Conservation (phyloP, 1,140 invertebrate species). For the Macrostomum lignano region DNA sequence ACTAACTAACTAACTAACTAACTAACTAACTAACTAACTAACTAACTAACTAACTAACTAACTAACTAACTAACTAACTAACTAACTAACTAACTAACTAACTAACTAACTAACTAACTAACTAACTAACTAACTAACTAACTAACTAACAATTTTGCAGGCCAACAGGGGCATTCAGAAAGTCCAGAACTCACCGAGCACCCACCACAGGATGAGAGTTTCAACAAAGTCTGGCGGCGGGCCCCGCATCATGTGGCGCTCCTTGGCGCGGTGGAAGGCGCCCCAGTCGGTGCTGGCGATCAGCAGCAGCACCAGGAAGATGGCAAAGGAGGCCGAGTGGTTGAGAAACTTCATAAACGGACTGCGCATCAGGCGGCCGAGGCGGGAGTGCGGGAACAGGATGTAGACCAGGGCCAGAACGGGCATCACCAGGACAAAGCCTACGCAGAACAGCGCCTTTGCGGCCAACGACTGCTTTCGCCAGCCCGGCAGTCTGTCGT, state of each 20-base stretch:
- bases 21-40: too few species aligned
- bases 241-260: conserved; percentile 36
- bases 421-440: conserved; percentile 69
- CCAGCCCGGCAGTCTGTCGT: conserved; percentile 80
- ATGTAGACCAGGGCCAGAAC: conserved; percentile 72
- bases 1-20: too few species aligned
- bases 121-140: too few species aligned
- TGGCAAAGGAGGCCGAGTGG: conserved; percentile 83
- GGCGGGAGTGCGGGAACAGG: conserved; percentile 54
- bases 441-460: conserved; percentile 46
- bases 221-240: conserved; percentile 61
- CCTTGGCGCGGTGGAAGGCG: conserved; percentile 19
- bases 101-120: too few species aligned
- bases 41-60: too few species aligned
- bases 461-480: conserved; percentile 75
- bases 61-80: too few species aligned
- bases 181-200: conserved; percentile 22
- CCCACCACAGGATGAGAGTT: conserved; percentile 62
- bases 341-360: conserved; percentile 98
- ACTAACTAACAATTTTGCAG: too few species aligned
- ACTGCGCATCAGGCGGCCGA: conserved; percentile 67
- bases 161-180: too few species aligned
- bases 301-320: conserved; percentile 73
- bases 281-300: conserved; percentile 39
- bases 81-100: too few species aligned